Evolutionary conservation across 1,140 invertebrate species (phyloP).

Genomic region (Papilio glaucus): DNA sequence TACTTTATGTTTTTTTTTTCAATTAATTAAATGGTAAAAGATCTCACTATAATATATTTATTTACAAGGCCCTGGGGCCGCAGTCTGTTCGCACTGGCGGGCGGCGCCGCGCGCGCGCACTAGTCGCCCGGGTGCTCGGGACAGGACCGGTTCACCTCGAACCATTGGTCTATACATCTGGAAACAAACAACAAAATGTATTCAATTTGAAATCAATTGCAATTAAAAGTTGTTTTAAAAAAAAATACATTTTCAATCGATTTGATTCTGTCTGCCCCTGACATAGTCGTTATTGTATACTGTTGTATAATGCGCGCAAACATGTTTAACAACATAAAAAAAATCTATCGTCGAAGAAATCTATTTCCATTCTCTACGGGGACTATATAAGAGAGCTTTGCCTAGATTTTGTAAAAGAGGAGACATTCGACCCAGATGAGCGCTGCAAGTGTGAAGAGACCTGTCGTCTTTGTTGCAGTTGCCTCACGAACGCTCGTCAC

Average conservation of each 20-base stretch:
- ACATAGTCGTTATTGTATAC: neutral
- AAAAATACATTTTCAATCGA: neutral
- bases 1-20: conserved; percentile 61
- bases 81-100: conserved; percentile 60
- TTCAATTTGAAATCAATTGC: neutral
- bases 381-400: neutral
- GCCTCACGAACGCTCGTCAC: neutral
- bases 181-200: conserved; percentile 63
- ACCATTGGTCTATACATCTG: conserved; percentile 98
- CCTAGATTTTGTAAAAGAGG: neutral
- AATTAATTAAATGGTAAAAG: conserved; percentile 75
- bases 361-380: neutral
- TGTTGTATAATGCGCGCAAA: neutral
- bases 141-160: conserved; percentile 98
- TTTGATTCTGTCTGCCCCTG: neutral
- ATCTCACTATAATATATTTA: conserved; percentile 79
- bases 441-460: conserved; percentile 1
- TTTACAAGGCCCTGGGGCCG: conserved; percentile 70
- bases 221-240: neutral
- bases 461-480: conserved; percentile 17
- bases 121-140: conserved; percentile 97
- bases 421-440: conserved; percentile 20
- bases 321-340: too few relatives aligned
- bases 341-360: neutral
- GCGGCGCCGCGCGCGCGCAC: conserved; percentile 62